Percentiles rank a stretch among this genome's conserved stretches.
These are phyloP conservation scores for Eufriesea mexicana DNA, from an alignment of 1,140 invertebrate species.

Conservation along the genomic window DNA sequence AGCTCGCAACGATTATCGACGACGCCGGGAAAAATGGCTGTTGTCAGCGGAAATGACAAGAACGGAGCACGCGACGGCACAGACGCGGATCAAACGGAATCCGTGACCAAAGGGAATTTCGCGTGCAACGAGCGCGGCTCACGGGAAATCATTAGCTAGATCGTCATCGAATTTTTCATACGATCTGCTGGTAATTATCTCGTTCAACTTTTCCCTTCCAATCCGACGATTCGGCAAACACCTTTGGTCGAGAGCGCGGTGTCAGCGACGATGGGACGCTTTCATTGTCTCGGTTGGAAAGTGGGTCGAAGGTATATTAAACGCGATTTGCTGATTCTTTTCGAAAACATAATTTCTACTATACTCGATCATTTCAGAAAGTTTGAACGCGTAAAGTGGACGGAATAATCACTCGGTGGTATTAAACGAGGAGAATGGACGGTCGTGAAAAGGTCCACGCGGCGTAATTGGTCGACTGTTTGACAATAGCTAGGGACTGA, in stretches of 20 bases:
- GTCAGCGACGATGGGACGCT: background rate
- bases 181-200: background rate
- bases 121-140: background rate
- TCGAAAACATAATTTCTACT: background rate
- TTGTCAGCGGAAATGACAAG: slow-evolving; percentile 20
- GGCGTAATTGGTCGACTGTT: background rate
- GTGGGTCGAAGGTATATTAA: background rate
- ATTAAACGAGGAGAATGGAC: background rate
- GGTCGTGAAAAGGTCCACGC: background rate
- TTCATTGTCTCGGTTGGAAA: background rate
- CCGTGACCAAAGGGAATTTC: background rate
- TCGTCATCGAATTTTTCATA: background rate
- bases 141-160: background rate
- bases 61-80: background rate
- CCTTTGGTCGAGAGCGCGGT: background rate
- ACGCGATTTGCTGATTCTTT: background rate
- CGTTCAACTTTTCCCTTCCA: background rate
- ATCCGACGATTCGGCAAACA: background rate
- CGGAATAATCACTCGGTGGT: too few relatives aligned
- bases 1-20: slow-evolving; percentile 29
- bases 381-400: background rate
- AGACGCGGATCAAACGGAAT: slow-evolving; percentile 1
- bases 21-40: slow-evolving; percentile 2
- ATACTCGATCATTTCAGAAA: background rate
- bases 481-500: background rate